Base-by-base conservation (phyloP, 2,888 invertebrate genomes). In the Palloptera scutellata region DNA sequence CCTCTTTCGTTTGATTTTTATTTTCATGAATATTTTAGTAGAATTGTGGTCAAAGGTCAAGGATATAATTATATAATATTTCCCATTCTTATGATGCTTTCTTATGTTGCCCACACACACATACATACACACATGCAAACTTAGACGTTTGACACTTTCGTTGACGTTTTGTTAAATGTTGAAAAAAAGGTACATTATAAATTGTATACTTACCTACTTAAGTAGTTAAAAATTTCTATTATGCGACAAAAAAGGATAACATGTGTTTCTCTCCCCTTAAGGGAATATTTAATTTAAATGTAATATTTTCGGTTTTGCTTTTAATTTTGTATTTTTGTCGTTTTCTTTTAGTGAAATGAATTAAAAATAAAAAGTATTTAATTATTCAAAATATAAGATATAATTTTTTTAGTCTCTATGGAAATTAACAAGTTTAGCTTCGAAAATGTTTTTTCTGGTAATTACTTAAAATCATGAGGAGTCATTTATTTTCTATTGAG, bases 31-130 rank as follows among this genome's bases (percentile, higher is more conserved):
- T 30, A 2, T 30, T 30, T 30, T 30, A 30, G 30, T 30, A 30
- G 30, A 30, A 30, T 30, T 30, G 30, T 53, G 20, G 42, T 13
- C 42, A 64, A 42, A 64, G 64, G 59, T 64, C 64, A 64, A 58
- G 59, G 52, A 52, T 41, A 58, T 41, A 64, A 63, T 41, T 63
- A 54, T 40, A 13, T 40, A 45, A n/a, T 20, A 63, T 45, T 63
- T 63, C 45, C 48, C 55, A n/a, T 3, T 30, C 15, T 53, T 53
- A 19, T 53, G n/a, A 52, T 64, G 53, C 59, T 52, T 51, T 58
- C 17, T 64, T 48, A 51, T 51, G 51, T 54, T 62, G 43, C 17
- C n/a, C 41, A 53, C 19, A 17, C 15, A 12, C 53, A 17, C 19
- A 17, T 41, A 12, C 53, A 17, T 53, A 15, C 8, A 30, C 6